phyloP scores from a whole-genome alignment of 2,797 vertebrate species.

The Chrysocyon brachyurus region DNA sequence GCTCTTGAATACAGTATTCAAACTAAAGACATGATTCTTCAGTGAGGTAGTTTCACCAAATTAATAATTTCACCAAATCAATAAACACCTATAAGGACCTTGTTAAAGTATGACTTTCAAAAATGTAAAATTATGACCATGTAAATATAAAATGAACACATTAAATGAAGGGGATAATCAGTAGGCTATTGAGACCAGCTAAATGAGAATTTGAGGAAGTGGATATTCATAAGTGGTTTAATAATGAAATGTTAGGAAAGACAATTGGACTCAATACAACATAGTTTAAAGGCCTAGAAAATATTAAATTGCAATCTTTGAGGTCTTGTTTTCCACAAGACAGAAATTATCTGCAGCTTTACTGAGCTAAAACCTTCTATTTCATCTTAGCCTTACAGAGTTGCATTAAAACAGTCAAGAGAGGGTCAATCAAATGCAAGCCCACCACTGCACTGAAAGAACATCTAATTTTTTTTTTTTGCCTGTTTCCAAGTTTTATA shows the following conservation, averaged over 20 bases:
- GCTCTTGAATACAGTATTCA: not conserved
- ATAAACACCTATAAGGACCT: not conserved
- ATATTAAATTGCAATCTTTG: not conserved
- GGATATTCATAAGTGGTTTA: not conserved
- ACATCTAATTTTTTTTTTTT: not conserved
- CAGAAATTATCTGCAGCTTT: not conserved
- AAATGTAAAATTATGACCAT: not conserved
- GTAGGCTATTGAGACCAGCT: not conserved
- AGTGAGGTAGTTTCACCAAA: not conserved
- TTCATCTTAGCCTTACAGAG: not conserved
- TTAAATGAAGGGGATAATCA: not conserved
- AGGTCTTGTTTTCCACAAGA: not conserved
- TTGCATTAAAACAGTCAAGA: not conserved
- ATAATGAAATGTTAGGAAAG: constrained; percentile 25
- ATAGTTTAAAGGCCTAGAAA: not conserved
- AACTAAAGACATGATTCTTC: not conserved
- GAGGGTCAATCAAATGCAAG: not conserved
- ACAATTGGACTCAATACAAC: not conserved
- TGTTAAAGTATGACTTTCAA: not conserved
- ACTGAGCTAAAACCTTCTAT: not conserved
- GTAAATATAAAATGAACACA: not conserved
- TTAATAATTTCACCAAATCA: not conserved
- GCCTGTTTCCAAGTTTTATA: not conserved
- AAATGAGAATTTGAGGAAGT: constrained; percentile 52
- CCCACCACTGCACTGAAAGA: not conserved